Evolutionary conservation across 2,113 vertebrate genomes (phyloP), one percentile per base, ranked within the genome.

Genomic region (Willisornis vidua): DNA sequence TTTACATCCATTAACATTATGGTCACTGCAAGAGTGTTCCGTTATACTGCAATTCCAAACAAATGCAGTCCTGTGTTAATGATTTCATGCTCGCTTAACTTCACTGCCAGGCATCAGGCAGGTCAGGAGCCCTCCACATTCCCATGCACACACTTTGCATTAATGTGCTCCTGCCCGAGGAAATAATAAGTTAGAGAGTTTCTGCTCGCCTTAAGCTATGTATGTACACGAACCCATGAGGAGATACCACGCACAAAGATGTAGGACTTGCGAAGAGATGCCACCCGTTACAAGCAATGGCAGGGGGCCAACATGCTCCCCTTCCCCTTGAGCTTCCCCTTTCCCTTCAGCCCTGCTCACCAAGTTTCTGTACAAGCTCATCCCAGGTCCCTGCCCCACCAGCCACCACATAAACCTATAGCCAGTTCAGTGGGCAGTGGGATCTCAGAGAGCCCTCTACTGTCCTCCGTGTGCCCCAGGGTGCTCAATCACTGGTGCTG

Each of bases 31-130:
- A 63, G 24, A 58, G 13, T 19, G 7, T 55, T 39, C 55, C 25
- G 23, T 67, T 54, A 35, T 6, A 66, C 19, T 17, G 5, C 11
- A 51, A 79, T 62, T 68, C 77, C 12, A 4, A 67, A 83, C 63
- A 95, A 93, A 76, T 14, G 19, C 37, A 66, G 59, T 24, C 35
- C 46, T 67, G 75, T 43, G 78, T 73, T 88, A 89, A 87, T 73
- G 85, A 87, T 72, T 93, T 94, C 81, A 77, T 37, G 71, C 78
- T 94, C 11, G 1, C 85, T 93, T 87, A 88, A 73, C 77, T 59
- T 71, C 14, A 3, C 62, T 73, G 75, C 58, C 87, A 70, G 62
- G 74, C 59, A 65, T 8, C 51, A 58, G 62, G 87, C 51, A 90
- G 93, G 85, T 65, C 29, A 17, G 79, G 29, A 94, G 43, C 77